These are phyloP conservation scores for Mesoclemmys tuberculata DNA, from an alignment of 2,113 vertebrate species.

Conservation along the genomic window DNA sequence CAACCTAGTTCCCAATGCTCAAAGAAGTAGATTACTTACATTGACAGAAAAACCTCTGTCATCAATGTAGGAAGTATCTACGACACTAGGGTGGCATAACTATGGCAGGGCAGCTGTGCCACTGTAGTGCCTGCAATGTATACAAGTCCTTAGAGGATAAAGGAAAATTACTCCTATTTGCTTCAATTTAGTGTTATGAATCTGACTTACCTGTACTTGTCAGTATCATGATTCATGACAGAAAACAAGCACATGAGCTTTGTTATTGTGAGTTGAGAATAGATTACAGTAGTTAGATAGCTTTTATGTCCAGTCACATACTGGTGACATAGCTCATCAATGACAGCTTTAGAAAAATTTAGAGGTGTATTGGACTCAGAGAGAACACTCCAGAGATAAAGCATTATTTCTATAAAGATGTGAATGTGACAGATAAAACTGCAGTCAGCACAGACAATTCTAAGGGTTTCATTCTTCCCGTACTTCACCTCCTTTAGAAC, in stretches of 20 bases:
- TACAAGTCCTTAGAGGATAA: background rate
- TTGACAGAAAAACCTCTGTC: background rate
- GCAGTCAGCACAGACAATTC: background rate
- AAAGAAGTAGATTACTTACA: background rate
- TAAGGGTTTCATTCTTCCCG: background rate
- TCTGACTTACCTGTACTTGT: conserved; percentile 3
- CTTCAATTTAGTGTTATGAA: background rate
- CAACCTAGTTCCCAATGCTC: background rate
- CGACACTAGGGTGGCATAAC: no score
- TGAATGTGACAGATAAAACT: background rate
- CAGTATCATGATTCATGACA: conserved; percentile 39
- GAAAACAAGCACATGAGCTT: background rate
- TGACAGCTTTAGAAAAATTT: conserved; percentile 25
- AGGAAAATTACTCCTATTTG: background rate
- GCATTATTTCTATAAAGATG: background rate
- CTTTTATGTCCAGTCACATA: conserved; percentile 38
- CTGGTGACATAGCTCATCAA: background rate
- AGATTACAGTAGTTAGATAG: conserved; percentile 55
- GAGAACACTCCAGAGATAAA: conserved; percentile 8
- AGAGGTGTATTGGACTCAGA: background rate
- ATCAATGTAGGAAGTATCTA: background rate
- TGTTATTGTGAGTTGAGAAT: conserved; percentile 32
- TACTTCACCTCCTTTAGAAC: background rate
- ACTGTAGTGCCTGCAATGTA: background rate
- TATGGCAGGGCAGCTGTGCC: background rate